phyloP scores from a whole-genome alignment of 2,113 vertebrate species.

The Pterophyllum scalare region DNA sequence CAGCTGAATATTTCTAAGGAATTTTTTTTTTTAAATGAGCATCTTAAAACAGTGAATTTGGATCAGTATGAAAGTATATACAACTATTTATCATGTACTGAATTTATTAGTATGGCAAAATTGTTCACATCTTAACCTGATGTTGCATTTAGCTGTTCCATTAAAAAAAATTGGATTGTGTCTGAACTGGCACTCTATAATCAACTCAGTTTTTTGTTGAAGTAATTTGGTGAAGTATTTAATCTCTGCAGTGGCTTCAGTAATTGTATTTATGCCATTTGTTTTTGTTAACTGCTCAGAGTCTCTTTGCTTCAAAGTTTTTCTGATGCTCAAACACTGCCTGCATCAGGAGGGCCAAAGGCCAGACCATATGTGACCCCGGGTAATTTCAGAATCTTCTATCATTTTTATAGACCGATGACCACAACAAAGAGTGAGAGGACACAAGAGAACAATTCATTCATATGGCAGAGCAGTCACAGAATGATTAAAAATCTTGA shows the following conservation, averaged over 20 bases:
- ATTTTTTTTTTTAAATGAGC: too few species aligned
- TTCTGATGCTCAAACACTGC: background rate
- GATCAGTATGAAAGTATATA: background rate
- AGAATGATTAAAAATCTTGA: constrained; percentile 30
- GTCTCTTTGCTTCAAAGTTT: background rate
- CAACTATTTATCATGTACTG: background rate
- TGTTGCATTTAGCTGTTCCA: background rate
- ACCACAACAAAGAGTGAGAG: background rate
- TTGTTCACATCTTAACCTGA: background rate
- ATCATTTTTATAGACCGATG: background rate
- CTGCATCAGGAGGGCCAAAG: background rate
- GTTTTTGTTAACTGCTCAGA: background rate
- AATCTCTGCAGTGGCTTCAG: background rate
- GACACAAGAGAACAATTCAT: constrained; percentile 9
- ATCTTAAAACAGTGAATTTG: background rate
- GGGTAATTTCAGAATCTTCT: background rate
- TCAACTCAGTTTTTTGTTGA: background rate
- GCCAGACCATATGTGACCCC: background rate
- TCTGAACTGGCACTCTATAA: background rate
- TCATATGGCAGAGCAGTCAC: background rate
- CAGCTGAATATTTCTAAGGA: background rate
- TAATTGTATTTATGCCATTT: background rate
- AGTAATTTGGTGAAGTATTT: background rate
- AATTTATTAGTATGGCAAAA: background rate
- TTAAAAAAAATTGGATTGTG: background rate